These are phyloP conservation scores for Cettia cetti DNA, from an alignment of 2,113 vertebrate genomes.

Conservation along the genomic window DNA sequence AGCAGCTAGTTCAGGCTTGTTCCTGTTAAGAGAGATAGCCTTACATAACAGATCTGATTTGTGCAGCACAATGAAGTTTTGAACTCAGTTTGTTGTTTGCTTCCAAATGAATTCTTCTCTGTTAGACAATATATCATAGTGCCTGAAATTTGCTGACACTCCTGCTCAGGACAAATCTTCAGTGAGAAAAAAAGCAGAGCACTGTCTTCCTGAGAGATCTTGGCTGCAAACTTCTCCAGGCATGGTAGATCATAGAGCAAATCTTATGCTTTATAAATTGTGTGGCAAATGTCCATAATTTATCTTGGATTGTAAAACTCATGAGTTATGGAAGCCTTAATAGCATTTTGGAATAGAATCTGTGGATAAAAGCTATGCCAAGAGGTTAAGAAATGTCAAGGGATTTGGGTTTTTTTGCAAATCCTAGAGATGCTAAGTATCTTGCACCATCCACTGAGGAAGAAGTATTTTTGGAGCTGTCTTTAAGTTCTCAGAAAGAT, in stretches of 20 bases:
- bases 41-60: conserved; percentile 6
- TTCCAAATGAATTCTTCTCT: conserved; percentile 28
- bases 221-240: background rate
- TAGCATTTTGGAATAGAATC: background rate
- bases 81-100: conserved; percentile 31
- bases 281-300: background rate
- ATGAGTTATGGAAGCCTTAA: background rate
- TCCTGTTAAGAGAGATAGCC: background rate
- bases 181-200: background rate
- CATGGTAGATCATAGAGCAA: background rate
- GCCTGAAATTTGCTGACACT: conserved; percentile 10
- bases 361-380: background rate
- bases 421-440: background rate
- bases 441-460: background rate
- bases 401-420: background rate
- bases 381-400: background rate
- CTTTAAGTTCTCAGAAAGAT: background rate
- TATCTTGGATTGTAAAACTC: background rate
- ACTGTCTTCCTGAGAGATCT: background rate
- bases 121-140: background rate
- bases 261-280: background rate
- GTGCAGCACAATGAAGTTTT: conserved; percentile 12
- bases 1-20: background rate
- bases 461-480: background rate
- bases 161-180: background rate